Evolutionary conservation across 1,140 invertebrate species (phyloP).

Genomic region (Bathynomus jamesi): DNA sequence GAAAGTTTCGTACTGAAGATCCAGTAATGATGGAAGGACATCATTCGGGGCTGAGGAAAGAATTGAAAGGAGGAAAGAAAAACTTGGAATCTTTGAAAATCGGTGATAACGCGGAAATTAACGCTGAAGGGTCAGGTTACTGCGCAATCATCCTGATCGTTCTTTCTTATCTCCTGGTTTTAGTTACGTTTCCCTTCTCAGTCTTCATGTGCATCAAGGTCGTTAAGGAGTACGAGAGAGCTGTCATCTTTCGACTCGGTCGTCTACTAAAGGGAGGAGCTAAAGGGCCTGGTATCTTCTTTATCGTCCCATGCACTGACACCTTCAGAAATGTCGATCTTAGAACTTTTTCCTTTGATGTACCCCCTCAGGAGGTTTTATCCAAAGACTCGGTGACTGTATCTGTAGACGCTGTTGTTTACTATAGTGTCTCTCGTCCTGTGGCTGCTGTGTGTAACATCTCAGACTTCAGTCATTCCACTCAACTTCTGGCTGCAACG

Average conservation of each 20-base stretch:
- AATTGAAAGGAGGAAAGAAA: too few relatives aligned
- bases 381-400: not conserved
- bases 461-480: not conserved
- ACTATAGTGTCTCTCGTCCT: not conserved
- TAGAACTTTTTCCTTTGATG: not conserved
- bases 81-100: too few relatives aligned
- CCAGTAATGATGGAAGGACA: too few relatives aligned
- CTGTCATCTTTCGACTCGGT: not conserved
- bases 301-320: not conserved
- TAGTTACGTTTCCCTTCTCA: not conserved
- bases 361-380: not conserved
- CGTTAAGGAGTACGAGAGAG: not conserved
- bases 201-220: not conserved
- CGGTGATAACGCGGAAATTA: too few relatives aligned
- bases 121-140: too few relatives aligned
- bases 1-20: too few relatives aligned
- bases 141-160: not conserved
- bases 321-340: not conserved
- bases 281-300: not conserved
- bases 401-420: not conserved
- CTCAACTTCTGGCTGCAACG: not conserved
- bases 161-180: not conserved
- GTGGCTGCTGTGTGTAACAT: not conserved
- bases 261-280: not conserved
- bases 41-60: too few relatives aligned